Conservation (phyloP, 2,797 vertebrate genomes). For the Aselliscus stoliczkanus region DNA sequence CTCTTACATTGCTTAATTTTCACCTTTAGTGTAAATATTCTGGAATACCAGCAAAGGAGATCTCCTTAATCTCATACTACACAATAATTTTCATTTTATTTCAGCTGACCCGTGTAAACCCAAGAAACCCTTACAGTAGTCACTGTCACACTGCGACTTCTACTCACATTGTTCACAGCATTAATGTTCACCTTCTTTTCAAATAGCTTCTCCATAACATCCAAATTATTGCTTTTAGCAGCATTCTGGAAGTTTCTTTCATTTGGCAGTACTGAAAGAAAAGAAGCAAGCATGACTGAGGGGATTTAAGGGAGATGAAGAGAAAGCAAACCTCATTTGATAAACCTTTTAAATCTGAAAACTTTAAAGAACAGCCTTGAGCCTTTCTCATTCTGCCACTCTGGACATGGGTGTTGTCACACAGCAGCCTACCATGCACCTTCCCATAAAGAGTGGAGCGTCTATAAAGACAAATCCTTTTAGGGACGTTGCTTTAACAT, state of each 20-base stretch:
- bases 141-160: background rate
- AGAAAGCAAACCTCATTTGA: background rate
- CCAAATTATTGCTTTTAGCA: constrained; percentile 90
- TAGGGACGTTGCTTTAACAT: too few relatives aligned
- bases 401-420: background rate
- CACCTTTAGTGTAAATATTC: background rate
- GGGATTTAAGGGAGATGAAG: background rate
- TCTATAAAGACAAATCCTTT: too few relatives aligned
- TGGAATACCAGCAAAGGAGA: background rate
- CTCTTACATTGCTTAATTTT: background rate
- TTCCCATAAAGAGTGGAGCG: too few relatives aligned
- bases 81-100: background rate
- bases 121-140: background rate
- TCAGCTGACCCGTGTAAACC: background rate
- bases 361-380: background rate
- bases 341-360: background rate
- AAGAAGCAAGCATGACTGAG: constrained; percentile 5
- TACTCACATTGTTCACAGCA: constrained; percentile 88
- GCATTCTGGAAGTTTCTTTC: constrained; percentile 92
- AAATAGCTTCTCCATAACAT: constrained; percentile 86
- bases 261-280: constrained; percentile 86
- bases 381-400: background rate
- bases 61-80: background rate
- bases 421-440: too few relatives aligned
- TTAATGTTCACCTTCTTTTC: constrained; percentile 88